Percentiles rank a stretch among this genome's conserved stretches.
Evolutionary conservation across 2,888 invertebrate species (phyloP).

Genomic region (Augochlorella aurata): DNA sequence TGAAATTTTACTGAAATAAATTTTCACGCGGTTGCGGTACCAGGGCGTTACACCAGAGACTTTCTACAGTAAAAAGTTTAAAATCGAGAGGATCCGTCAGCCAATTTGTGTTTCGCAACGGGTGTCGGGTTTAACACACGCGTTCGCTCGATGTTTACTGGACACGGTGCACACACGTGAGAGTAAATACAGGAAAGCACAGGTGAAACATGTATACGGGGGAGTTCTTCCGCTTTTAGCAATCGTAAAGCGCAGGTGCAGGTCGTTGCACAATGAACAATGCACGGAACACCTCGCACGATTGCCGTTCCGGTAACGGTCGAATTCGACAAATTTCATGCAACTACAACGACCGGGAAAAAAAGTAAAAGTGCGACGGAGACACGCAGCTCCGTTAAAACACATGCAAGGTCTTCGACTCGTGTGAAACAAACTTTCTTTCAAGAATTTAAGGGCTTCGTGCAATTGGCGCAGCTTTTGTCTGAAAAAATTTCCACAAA

Average conservation of each 20-base stretch:
- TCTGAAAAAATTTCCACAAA: not conserved
- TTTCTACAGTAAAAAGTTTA: not conserved
- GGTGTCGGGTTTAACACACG: slow-evolving; percentile 25
- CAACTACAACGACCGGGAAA: not conserved
- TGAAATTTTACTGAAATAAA: not conserved
- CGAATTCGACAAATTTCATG: slow-evolving; percentile 13
- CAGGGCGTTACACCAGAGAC: not conserved
- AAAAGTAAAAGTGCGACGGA: no score
- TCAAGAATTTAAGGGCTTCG: not conserved
- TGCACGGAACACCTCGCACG: slow-evolving; percentile 47
- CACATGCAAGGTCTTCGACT: not conserved
- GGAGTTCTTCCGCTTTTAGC: slow-evolving; percentile 68
- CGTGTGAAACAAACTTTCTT: slow-evolving; percentile 3
- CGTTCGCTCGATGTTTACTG: slow-evolving; percentile 41
- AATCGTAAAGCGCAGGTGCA: slow-evolving; percentile 75
- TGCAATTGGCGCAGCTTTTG: not conserved
- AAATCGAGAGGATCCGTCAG: not conserved
- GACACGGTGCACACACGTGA: slow-evolving; percentile 30
- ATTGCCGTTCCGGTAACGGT: slow-evolving; percentile 50
- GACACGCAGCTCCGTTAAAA: not conserved
- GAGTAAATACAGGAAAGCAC: slow-evolving; percentile 59
- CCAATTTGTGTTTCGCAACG: slow-evolving; percentile 10
- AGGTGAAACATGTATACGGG: slow-evolving; percentile 69
- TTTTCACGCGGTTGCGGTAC: not conserved
- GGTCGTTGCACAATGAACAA: slow-evolving; percentile 66